Evolutionary conservation across 2,797 vertebrate species (phyloP).

Genomic region (Hylomyscus alleni): DNA sequence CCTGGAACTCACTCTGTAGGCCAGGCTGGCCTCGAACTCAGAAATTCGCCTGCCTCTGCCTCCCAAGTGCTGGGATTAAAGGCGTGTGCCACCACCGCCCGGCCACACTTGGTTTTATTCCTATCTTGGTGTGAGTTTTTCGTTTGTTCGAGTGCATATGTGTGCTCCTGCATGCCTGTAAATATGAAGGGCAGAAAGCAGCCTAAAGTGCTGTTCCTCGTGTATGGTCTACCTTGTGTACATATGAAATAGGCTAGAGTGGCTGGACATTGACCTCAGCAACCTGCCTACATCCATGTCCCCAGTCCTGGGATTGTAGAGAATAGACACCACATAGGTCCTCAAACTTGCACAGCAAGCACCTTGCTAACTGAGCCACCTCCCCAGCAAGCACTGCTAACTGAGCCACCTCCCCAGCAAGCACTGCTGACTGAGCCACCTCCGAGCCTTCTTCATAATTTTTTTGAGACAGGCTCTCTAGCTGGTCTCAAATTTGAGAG

Average conservation of each 20-base stretch:
- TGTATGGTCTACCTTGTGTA: background rate
- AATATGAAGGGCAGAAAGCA: background rate
- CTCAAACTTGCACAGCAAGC: background rate
- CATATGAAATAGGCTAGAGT: background rate
- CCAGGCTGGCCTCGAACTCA: no score
- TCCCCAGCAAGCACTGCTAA: background rate
- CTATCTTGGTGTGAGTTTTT: background rate
- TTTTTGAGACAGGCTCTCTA: background rate
- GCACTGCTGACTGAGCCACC: background rate
- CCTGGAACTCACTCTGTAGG: no score
- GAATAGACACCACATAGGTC: background rate
- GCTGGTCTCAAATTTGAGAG: background rate
- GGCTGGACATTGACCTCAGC: background rate
- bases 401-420: background rate
- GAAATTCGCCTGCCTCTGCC: no score
- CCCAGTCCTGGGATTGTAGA: background rate
- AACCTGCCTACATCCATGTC: background rate
- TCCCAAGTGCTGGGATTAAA: no score
- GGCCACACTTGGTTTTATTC: background rate
- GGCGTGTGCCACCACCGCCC: background rate
- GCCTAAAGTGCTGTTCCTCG: no score
- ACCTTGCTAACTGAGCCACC: background rate
- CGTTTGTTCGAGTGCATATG: background rate
- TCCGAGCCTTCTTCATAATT: background rate
- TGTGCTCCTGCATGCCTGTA: background rate